phyloP scores from a whole-genome alignment of 2,888 invertebrate species.

The Cyclophora albipunctata region DNA sequence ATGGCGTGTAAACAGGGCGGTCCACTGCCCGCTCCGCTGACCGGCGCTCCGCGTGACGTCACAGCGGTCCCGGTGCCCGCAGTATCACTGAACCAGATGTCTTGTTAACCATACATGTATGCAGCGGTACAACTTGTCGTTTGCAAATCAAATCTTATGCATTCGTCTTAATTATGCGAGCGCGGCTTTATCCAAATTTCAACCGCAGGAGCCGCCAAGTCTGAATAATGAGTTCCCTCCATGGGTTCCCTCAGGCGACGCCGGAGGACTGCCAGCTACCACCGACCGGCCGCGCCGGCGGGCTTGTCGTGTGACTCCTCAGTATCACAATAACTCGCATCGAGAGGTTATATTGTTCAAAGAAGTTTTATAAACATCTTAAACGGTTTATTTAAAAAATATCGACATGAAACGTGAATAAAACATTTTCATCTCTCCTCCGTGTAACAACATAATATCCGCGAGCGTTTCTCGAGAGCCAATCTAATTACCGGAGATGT shows the following conservation, averaged over 20 bases:
- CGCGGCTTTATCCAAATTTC: background rate
- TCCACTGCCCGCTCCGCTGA: conserved; percentile 6
- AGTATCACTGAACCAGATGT: too few relatives aligned
- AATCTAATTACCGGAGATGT: conserved; percentile 20
- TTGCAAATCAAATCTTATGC: conserved; percentile 14
- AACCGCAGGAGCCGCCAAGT: background rate
- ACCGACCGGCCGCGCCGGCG: too few relatives aligned
- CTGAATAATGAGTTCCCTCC: too few relatives aligned
- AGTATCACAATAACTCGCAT: too few relatives aligned
- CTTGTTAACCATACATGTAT: background rate
- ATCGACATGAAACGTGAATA: background rate
- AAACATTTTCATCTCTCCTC: conserved; percentile 3
- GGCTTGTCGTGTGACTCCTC: too few relatives aligned
- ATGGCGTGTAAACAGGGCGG: conserved; percentile 19
- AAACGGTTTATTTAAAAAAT: too few relatives aligned
- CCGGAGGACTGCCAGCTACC: too few relatives aligned
- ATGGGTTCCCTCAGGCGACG: too few relatives aligned
- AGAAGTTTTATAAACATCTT: too few relatives aligned
- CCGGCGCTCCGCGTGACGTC: background rate
- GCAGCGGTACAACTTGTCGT: conserved; percentile 2
- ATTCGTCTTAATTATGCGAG: conserved; percentile 4
- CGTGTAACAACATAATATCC: conserved; percentile 12
- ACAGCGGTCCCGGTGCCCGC: background rate
- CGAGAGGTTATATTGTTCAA: too few relatives aligned
- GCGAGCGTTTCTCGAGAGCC: conserved; percentile 8